Conservation (phyloP, 2,113 vertebrate species). For the Platichthys stellatus region DNA sequence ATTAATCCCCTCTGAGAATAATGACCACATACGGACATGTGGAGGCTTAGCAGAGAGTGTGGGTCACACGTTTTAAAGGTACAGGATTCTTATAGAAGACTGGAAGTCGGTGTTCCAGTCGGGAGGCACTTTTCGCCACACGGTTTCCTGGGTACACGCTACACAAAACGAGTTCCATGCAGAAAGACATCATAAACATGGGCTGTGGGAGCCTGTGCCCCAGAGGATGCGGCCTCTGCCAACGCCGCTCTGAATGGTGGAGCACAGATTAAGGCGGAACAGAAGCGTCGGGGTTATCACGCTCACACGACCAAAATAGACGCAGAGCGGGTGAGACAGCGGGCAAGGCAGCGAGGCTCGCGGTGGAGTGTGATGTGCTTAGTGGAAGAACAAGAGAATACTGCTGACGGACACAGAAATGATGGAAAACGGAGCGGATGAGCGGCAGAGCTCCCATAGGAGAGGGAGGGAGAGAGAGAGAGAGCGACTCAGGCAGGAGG, state of each 20-base stretch:
- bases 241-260: constrained; percentile 61
- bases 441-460: not conserved
- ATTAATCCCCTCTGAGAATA: constrained; percentile 30
- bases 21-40: constrained; percentile 1
- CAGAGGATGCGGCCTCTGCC: constrained; percentile 48
- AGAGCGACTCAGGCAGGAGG: not conserved
- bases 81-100: not conserved
- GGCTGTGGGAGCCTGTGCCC: constrained; percentile 38
- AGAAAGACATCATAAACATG: constrained; percentile 41
- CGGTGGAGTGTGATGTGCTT: constrained; percentile 63
- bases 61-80: not conserved
- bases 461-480: not conserved
- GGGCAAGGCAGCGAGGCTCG: constrained; percentile 59
- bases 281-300: constrained; percentile 83
- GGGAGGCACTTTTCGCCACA: not conserved
- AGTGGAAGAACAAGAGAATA: constrained; percentile 53
- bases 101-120: constrained; percentile 3
- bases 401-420: constrained; percentile 60
- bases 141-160: not conserved
- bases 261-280: constrained; percentile 78
- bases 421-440: constrained; percentile 10
- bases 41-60: not conserved
- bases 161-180: constrained; percentile 4
- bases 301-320: constrained; percentile 83
- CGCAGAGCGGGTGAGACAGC: constrained; percentile 71